A percentile compares a stretch with the other conserved stretches of the same genome.
These are phyloP conservation scores for Tetraneura akinire DNA, from an alignment of 1,140 invertebrate species.

Conservation along the genomic window DNA sequence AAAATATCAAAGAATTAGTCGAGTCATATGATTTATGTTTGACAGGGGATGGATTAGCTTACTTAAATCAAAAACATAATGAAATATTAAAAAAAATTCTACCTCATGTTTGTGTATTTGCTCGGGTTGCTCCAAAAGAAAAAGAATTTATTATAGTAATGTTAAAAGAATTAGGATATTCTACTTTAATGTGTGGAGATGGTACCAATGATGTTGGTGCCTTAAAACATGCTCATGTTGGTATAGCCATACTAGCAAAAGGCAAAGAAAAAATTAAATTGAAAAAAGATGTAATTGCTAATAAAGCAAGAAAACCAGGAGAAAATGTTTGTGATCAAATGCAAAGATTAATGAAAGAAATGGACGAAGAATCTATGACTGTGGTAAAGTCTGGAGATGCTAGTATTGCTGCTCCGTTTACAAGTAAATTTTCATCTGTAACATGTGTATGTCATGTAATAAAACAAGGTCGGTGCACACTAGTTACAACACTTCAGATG, in stretches of 20 bases:
- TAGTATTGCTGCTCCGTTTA: constrained; percentile 98
- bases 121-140: constrained; percentile 93
- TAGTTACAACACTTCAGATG: constrained; percentile 99
- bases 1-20: constrained; percentile 54
- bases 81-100: constrained; percentile 74
- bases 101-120: constrained; percentile 86
- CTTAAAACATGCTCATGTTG: constrained; percentile 96
- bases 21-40: constrained; percentile 84
- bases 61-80: constrained; percentile 68
- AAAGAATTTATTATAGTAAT: constrained; percentile 93
- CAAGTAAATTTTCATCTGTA: constrained; percentile 95
- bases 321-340: constrained; percentile 60
- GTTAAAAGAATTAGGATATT: constrained; percentile 84
- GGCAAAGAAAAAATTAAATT: constrained; percentile 57
- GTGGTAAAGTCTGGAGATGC: constrained; percentile 96
- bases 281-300: constrained; percentile 57
- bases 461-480: constrained; percentile 97
- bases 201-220: constrained; percentile 99
- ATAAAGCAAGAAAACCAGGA: constrained; percentile 52
- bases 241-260: constrained; percentile 62
- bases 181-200: constrained; percentile 99
- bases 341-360: constrained; percentile 80
- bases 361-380: constrained; percentile 88
- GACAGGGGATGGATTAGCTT: constrained; percentile 85
- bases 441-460: constrained; percentile 98